Base-by-base conservation (phyloP, 2,797 vertebrate species). In the Enteromius fasciolatus region DNA sequence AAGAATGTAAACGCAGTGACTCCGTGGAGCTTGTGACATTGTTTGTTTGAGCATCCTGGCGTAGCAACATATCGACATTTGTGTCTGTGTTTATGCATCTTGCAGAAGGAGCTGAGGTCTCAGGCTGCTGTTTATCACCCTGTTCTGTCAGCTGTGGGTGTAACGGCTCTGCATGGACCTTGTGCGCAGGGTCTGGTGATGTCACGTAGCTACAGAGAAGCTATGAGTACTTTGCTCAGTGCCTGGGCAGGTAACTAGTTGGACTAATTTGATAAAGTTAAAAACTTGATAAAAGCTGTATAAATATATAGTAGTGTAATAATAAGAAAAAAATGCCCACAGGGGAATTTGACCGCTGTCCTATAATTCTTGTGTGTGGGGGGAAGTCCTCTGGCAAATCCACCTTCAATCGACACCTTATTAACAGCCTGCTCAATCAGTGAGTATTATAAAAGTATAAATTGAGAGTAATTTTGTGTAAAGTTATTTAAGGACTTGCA, bases 371-470 rank as follows among this genome's bases (percentile, higher is more conserved):
- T 0, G 94, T 97, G 0, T 99, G 95, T 74, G 98, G 98, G 1
- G 81, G 91, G 0, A 98, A 96, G 89, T 97, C 96, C 41, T 92
- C 95, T 1, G 98, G 98, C 9, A 99, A 99, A 84, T 99, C 98
- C 0, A 98, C 97, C 0, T 99, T 98, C 68, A 97, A 92, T 87
- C 94, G 97, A 74, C 93, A 94, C 86, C 92, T 99, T 59, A 94
- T 99, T 52, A 99, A 99, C 86, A 95, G 95, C 3, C 88, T 99
- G 61, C 89, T 99, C 8, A 99, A 98, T 83, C 95, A 93, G 98
- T 99, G 90, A 96, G 96, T 87, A 6, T 46, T 23, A 63, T 12
- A 33, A 6, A 2, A 11, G 3, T 17, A 33, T 33, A 28, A 25
- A 64, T 46, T 61, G 12, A 46, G 54, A 46, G 48, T 9, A 18